Evolutionary conservation across 2,113 vertebrate species (phyloP).

Genomic region (Colinus virginianus): DNA sequence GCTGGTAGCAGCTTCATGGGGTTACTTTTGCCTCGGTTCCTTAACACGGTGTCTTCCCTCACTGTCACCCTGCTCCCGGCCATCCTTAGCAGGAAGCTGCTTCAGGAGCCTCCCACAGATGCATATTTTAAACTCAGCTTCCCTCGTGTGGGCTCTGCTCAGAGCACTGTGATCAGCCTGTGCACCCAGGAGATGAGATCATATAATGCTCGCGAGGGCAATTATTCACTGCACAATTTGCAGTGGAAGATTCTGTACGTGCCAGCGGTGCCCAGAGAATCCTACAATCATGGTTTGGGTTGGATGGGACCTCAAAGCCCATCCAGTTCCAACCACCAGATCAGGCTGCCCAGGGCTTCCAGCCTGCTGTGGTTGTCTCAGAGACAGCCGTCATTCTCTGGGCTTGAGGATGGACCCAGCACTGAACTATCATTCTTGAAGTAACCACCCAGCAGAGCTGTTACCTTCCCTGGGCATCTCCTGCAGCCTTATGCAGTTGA

Average conservation of each 20-base stretch:
- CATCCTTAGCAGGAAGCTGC: constrained; percentile 52
- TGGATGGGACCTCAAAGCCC: no score
- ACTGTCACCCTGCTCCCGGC: not conserved
- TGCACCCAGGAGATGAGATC: constrained; percentile 63
- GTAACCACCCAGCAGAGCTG: not conserved
- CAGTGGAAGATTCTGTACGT: constrained; percentile 18
- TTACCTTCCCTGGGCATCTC: not conserved
- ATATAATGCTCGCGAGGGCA: not conserved
- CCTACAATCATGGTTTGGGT: no score
- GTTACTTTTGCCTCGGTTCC: not conserved
- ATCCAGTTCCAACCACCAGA: no score
- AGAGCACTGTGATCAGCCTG: constrained; percentile 59
- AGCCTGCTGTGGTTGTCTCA: not conserved
- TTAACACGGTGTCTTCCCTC: not conserved
- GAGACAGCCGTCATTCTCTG: constrained; percentile 8
- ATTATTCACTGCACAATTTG: constrained; percentile 34
- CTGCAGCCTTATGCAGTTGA: not conserved
- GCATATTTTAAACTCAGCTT: constrained; percentile 64
- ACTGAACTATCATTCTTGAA: not conserved
- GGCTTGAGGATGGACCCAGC: not conserved
- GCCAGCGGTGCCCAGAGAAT: not conserved
- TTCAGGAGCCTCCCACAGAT: constrained; percentile 61
- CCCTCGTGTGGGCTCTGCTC: constrained; percentile 34
- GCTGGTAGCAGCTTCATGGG: not conserved
- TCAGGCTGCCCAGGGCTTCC: not conserved